Conservation (phyloP, 2,888 invertebrate species). For the Cylindroiulus punctatus region DNA sequence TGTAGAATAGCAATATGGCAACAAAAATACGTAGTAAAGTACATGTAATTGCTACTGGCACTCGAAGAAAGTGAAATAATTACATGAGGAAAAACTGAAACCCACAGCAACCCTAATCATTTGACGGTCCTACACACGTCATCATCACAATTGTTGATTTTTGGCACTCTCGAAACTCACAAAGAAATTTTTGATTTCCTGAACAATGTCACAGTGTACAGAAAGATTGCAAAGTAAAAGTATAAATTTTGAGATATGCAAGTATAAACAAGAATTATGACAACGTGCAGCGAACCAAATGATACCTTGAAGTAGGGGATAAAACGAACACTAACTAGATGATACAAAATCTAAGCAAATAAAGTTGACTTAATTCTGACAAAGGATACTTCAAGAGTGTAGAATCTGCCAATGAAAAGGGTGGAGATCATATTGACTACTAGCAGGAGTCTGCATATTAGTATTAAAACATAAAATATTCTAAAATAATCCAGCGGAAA, state of each 20-base stretch:
- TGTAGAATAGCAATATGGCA: not conserved
- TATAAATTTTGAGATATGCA: not conserved
- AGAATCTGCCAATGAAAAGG: not conserved
- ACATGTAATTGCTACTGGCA: not conserved
- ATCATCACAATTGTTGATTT: not conserved
- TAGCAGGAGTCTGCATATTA: constrained; percentile 2
- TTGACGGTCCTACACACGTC: no score
- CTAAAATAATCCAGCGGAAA: not conserved
- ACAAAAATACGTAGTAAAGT: not conserved
- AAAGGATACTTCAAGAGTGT: constrained; percentile 10
- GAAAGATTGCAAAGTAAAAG: not conserved
- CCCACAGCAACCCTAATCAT: not conserved
- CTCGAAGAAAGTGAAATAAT: not conserved
- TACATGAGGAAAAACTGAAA: not conserved
- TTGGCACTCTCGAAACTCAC: no score
- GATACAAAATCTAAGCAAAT: not conserved
- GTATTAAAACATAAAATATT: constrained; percentile 19
- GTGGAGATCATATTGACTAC: constrained; percentile 22
- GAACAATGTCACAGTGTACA: not conserved
- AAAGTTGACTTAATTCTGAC: not conserved
- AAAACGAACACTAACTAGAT: not conserved
- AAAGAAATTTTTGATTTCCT: not conserved
- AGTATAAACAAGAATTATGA: not conserved
- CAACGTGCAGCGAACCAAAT: not conserved
- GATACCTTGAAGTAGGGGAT: not conserved